Evolutionary conservation across 2,113 vertebrate genomes (phyloP).

Genomic region (Petrocephalus zakoni): DNA sequence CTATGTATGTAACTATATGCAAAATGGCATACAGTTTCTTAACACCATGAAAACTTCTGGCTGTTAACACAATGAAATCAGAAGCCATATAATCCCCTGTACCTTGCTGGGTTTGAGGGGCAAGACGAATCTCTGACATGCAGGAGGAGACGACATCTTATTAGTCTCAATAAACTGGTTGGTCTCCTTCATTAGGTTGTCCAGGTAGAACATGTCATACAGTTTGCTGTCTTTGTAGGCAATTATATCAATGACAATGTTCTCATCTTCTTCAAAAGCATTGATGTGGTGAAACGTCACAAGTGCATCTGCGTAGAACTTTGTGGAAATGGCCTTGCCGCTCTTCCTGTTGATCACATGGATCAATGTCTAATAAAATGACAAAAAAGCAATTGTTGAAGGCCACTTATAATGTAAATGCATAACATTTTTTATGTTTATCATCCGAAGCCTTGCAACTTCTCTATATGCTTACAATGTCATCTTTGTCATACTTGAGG

Average conservation of each 20-base stretch:
- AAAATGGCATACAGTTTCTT: not conserved
- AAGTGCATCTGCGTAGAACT: constrained; percentile 69
- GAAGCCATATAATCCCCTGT: constrained; percentile 14
- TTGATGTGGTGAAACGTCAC: constrained; percentile 88
- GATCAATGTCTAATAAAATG: constrained; percentile 71
- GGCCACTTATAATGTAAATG: not conserved
- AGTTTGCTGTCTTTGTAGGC: constrained; percentile 71
- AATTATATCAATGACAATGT: constrained; percentile 78
- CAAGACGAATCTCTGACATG: constrained; percentile 66
- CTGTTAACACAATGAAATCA: not conserved
- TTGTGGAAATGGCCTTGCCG: constrained; percentile 58
- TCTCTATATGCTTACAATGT: constrained; percentile 58
- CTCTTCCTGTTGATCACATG: constrained; percentile 77
- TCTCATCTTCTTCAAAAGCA: constrained; percentile 75
- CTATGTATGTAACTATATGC: not conserved
- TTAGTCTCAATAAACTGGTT: constrained; percentile 43
- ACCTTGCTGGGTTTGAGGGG: constrained; percentile 73
- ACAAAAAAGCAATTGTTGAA: not conserved
- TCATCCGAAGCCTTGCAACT: not conserved
- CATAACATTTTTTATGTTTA: not conserved
- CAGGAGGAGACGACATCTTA: constrained; percentile 48
- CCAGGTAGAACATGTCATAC: constrained; percentile 83
- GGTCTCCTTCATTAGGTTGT: constrained; percentile 53
- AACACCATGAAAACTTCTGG: not conserved
- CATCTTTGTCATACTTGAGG: constrained; percentile 67